These are phyloP conservation scores for Pseudocheirus occidentalis DNA, from an alignment of 2,797 vertebrate genomes.

Conservation along the genomic window DNA sequence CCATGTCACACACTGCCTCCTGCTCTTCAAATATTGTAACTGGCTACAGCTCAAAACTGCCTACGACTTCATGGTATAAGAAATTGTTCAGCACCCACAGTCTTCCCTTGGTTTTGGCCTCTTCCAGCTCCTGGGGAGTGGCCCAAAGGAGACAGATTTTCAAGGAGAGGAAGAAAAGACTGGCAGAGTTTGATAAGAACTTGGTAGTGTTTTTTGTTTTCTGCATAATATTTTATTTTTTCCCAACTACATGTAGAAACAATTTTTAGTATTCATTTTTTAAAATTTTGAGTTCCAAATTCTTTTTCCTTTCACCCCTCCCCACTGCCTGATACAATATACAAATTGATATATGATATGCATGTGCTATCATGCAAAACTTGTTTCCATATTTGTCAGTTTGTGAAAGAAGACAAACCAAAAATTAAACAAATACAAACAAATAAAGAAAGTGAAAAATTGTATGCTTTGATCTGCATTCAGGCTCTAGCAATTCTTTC, in stretches of 20 bases:
- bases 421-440: background rate
- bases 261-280: background rate
- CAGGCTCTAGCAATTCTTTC: background rate
- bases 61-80: background rate
- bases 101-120: background rate
- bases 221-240: background rate
- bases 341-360: background rate
- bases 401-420: background rate
- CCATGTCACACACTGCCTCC: background rate
- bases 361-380: background rate
- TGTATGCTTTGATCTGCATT: background rate
- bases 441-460: background rate
- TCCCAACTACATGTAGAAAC: background rate
- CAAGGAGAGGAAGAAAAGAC: background rate
- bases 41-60: constrained; percentile 4
- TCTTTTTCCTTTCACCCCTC: background rate
- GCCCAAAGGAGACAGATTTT: background rate
- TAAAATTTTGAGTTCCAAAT: background rate
- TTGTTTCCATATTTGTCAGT: background rate
- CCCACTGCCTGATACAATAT: background rate
- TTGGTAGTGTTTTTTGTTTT: background rate
- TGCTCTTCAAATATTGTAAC: constrained; percentile 2
- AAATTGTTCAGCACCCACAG: background rate
- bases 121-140: background rate
- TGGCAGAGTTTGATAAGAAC: background rate